phyloP scores from a whole-genome alignment of 1,140 invertebrate species.

The Copidosoma floridanum region DNA sequence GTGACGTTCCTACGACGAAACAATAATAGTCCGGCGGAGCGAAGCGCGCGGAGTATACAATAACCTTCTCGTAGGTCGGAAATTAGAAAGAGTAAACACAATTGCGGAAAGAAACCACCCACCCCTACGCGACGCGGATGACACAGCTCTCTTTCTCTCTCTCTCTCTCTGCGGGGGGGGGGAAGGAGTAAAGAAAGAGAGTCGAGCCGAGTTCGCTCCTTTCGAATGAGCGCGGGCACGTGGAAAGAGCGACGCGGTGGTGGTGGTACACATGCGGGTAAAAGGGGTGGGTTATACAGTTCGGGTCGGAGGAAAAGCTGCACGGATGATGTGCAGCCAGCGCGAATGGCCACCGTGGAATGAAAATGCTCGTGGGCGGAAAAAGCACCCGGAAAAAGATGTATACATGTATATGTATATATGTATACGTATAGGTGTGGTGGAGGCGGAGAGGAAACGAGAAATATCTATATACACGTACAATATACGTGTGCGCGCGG shows the following conservation, averaged over 20 bases:
- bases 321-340: constrained; percentile 7
- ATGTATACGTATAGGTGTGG: too few relatives aligned
- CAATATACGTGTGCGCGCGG: constrained; percentile 15
- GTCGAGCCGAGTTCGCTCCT: constrained; percentile 1
- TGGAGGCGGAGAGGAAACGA: neutral
- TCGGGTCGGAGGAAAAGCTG: neutral
- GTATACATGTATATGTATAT: too few relatives aligned
- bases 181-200: constrained; percentile 9
- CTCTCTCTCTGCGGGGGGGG: too few relatives aligned
- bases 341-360: constrained; percentile 17
- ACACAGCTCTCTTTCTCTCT: too few relatives aligned
- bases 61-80: too few relatives aligned
- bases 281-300: neutral
- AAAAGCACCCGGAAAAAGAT: too few relatives aligned
- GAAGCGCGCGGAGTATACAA: too few relatives aligned
- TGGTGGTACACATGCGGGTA: too few relatives aligned
- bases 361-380: constrained; percentile 19
- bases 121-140: too few relatives aligned
- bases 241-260: neutral
- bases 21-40: too few relatives aligned
- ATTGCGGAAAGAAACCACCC: neutral
- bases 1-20: too few relatives aligned
- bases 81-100: neutral
- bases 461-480: too few relatives aligned
- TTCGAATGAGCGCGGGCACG: constrained; percentile 5